phyloP scores from a whole-genome alignment of 2,888 invertebrate species.

The Cynaeus angustus region DNA sequence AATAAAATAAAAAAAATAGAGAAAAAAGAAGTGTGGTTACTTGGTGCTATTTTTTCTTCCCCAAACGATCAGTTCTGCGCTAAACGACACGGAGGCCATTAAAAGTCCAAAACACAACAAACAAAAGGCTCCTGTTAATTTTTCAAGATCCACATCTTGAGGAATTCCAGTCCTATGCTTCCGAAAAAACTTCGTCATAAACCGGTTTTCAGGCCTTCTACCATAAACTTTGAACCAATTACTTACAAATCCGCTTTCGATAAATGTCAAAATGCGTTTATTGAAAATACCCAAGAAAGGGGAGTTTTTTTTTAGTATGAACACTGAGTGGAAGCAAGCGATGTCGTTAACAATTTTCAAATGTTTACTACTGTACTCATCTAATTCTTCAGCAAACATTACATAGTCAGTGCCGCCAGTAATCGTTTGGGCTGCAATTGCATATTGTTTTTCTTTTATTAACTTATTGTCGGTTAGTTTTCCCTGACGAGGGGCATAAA shows the following conservation, averaged over 20 bases:
- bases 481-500: not conserved
- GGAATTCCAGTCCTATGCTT: not conserved
- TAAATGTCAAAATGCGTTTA: conserved; percentile 40
- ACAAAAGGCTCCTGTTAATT: conserved; percentile 21
- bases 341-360: not conserved
- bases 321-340: not conserved
- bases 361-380: too few relatives aligned
- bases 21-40: too few relatives aligned
- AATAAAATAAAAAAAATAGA: too few relatives aligned
- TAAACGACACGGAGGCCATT: too few relatives aligned
- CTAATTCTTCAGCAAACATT: not conserved
- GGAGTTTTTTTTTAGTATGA: conserved; percentile 52
- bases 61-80: too few relatives aligned
- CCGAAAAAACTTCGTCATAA: conserved; percentile 10
- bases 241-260: conserved; percentile 55
- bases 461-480: not conserved
- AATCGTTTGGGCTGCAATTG: not conserved
- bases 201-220: too few relatives aligned
- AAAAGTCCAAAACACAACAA: conserved; percentile 51
- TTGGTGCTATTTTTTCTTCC: too few relatives aligned
- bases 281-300: conserved; percentile 54
- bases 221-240: too few relatives aligned
- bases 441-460: not conserved
- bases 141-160: not conserved
- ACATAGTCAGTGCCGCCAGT: not conserved